phyloP scores from a whole-genome alignment of 2,888 invertebrate genomes.

The Himalopsyche kuldschensis region DNA sequence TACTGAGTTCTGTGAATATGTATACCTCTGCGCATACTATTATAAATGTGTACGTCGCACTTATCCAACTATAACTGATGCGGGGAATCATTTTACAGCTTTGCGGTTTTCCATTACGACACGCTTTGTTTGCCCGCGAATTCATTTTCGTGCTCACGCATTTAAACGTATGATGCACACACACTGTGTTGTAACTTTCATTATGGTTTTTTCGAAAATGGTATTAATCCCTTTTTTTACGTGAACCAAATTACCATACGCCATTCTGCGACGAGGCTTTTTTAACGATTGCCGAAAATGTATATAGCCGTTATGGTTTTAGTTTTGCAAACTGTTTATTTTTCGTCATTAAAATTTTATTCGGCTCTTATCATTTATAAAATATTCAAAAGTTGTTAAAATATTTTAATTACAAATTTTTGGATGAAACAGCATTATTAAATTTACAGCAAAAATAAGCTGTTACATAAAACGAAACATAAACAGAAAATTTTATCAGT shows the following conservation, averaged over 20 bases:
- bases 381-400: no score
- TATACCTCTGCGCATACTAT: neutral
- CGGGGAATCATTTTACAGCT: conserved; percentile 6
- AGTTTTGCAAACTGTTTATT: neutral
- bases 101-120: conserved; percentile 24
- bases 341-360: neutral
- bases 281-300: neutral
- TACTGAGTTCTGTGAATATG: neutral
- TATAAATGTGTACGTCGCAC: neutral
- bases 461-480: no score
- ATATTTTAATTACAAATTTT: no score
- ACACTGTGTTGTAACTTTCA: neutral
- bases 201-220: neutral
- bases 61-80: neutral
- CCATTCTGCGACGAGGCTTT: neutral
- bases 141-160: conserved; percentile 23
- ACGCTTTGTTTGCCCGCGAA: conserved; percentile 17
- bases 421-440: no score
- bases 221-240: neutral
- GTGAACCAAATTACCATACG: neutral
- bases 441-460: no score
- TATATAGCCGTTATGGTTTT: neutral
- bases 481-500: no score
- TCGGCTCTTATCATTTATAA: neutral
- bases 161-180: conserved; percentile 12